Evolutionary conservation across 1,140 invertebrate species (phyloP).

Genomic region (Batillaria attramentaria): DNA sequence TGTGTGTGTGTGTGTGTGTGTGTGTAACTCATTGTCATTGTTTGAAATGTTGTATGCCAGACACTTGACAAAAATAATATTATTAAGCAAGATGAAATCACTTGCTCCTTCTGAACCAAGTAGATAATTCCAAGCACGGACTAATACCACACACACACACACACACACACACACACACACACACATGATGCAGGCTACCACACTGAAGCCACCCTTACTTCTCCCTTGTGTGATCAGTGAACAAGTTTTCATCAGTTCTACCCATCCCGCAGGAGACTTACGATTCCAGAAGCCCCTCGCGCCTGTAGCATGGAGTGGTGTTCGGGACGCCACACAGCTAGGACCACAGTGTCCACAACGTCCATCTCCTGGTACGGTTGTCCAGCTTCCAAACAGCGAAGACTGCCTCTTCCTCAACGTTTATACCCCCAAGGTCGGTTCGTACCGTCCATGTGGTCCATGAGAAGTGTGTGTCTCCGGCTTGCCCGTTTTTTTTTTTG

Average conservation of each 20-base stretch:
- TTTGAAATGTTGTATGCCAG: too few species aligned
- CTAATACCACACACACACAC: neutral
- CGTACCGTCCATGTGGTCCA: neutral
- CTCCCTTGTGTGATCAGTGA: neutral
- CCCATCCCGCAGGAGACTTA: neutral
- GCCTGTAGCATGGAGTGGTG: neutral
- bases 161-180: neutral
- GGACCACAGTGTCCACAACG: neutral
- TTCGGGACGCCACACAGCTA: neutral
- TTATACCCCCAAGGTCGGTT: neutral
- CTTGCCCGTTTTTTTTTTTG: neutral
- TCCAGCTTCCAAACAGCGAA: neutral
- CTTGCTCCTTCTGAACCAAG: too few species aligned
- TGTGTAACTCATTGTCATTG: too few species aligned
- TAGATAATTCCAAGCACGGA: neutral
- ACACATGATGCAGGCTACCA: neutral
- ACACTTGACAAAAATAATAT: too few species aligned
- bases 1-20: too few species aligned
- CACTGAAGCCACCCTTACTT: neutral
- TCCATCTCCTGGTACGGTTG: too few species aligned
- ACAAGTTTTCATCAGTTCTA: neutral
- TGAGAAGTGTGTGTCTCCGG: neutral
- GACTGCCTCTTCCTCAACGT: conserved; percentile 20
- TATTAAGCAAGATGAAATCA: too few species aligned
- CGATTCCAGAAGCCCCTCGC: neutral